Evolutionary conservation across 1,140 invertebrate genomes (phyloP), one percentile per base, ranked within the genome.

Genomic region (Drosophila tropicalis): DNA sequence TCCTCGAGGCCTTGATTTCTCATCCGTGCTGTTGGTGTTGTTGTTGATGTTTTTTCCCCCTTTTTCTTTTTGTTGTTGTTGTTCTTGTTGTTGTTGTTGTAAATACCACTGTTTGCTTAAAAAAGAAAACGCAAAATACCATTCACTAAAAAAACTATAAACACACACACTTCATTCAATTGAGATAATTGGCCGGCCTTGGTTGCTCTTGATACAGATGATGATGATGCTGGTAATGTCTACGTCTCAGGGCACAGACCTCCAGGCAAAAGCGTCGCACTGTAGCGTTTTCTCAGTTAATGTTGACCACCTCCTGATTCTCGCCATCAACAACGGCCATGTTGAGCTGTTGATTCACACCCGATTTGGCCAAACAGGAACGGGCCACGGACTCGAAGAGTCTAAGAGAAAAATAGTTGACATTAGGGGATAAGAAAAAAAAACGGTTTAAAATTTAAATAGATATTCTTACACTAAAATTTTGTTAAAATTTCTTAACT

Each of bases 361-460:
- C 90, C 13, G 91, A 97, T 83, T 96, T 96, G 62, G 97, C 96
- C 95, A 98, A 97, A 93, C 98, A 98, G 0, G 97, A 98, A 65
- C 97, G 94, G 12, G 98, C 98, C 44, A 99, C 97, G 1, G 97
- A 98, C 91, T 98, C 97, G 92, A 99, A 98, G 75, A 98, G 93
- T 90, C 96, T 96, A 91, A 25, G 94, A 51, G 9, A 51, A 10
- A 51, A 12, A 32, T n/a, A 60, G 6, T 22, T 15, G 5, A 32
- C 39, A n/a, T 5, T 25, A 40, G 22, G 44, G 47, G 19, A 36
- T 19, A 34, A 17, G 63, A 29, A 29, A 29, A 29, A 29, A 29
- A 6, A 29, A 29, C 0, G 0, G 29, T 29, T 29, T 63, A 76
- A 36, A 36, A 36, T 36, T 36, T 36, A 36, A 36, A 1, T 36